These are phyloP conservation scores for Hoplias malabaricus DNA, from an alignment of 2,113 vertebrate genomes.

Conservation along the genomic window DNA sequence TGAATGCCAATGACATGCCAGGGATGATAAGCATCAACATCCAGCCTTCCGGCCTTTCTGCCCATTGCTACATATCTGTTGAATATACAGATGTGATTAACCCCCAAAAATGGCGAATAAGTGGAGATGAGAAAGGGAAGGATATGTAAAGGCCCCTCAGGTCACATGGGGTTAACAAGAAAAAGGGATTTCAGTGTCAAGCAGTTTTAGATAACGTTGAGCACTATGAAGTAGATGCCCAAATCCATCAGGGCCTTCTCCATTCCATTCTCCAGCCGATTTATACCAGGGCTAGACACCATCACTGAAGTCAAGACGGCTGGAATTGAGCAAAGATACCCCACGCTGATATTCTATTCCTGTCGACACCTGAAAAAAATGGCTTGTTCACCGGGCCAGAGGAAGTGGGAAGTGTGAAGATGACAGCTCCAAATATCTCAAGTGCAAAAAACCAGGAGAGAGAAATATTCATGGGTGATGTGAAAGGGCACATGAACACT, in stretches of 20 bases:
- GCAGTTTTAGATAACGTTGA: neutral
- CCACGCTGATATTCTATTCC: neutral
- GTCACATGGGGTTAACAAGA: neutral
- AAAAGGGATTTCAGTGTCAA: neutral
- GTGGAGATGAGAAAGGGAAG: neutral
- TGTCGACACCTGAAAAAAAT: neutral
- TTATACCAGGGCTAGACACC: neutral
- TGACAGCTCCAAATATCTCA: neutral
- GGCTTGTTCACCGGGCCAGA: neutral
- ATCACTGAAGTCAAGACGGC: constrained; percentile 1
- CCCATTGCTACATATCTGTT: neutral
- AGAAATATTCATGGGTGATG: neutral
- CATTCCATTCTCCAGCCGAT: neutral
- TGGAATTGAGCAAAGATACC: neutral
- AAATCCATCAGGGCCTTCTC: neutral
- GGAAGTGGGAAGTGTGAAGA: neutral
- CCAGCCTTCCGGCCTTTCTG: neutral
- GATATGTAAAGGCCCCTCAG: no score
- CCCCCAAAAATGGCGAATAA: neutral
- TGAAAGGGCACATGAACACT: neutral
- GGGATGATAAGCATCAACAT: neutral
- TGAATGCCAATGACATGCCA: neutral
- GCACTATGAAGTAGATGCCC: neutral
- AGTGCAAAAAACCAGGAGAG: neutral
- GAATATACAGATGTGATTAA: neutral